Evolutionary conservation across 2,888 invertebrate species (phyloP), one percentile per base, ranked within the genome.

Genomic region (Dusona sp.): DNA sequence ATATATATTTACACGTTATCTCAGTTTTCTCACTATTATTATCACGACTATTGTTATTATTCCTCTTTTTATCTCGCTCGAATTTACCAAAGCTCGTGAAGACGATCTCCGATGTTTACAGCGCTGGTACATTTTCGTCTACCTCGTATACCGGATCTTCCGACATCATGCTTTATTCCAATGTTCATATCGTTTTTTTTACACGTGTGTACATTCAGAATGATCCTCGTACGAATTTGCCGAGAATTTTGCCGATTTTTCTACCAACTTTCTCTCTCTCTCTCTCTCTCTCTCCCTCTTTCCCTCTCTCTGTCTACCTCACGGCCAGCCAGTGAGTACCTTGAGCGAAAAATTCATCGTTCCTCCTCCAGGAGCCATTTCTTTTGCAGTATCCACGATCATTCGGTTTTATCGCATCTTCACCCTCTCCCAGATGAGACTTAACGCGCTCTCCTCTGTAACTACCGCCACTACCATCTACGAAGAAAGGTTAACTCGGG

Each of bases 321-420:
- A 54, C 51, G 13, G 8, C 67, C 70, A 70, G 8, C 7, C 61
- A 29, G 38, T 42, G 68, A 57, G 33, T 54, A 57, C 36, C 57
- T 74, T 57, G 61, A 11, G 57, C 42, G 45, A 82, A 82, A 77
- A 80, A 75, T 57, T 75, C 57, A 33, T 75, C 65, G 48, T 61
- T 61, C 11, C 67, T 61, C 75, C 67, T 75, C 57, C 42, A 67
- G 25, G 77, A 54, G 61, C 77, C 77, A 82, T 82, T 77, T 77
- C 75, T 75, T 82, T 48, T 70, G 72, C 68, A 70, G 82, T 57
- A 75, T 74, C 81, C 73, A 73, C 74, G 70, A 84, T 80, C 84
- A 72, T 85, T 85, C 73, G 80, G 75, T 85, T 85, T 85, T 85
- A 85, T 85, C 77, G 81, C 77, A 54, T 29, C 45, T 54, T 64